phyloP scores from a whole-genome alignment of 2,113 vertebrate species.

The Albula goreensis region DNA sequence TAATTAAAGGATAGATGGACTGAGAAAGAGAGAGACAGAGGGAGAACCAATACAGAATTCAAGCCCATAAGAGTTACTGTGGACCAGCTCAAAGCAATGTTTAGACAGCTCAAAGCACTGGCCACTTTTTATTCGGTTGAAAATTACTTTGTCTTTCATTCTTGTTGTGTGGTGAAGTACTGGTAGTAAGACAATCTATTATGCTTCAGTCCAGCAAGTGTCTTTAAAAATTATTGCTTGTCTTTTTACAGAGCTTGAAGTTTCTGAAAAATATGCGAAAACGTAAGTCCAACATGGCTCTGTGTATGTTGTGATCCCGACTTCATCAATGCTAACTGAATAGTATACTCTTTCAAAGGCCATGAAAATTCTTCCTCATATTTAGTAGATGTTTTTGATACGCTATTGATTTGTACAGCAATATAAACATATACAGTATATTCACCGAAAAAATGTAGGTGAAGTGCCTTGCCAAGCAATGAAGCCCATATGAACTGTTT shows the following conservation, averaged over 20 bases:
- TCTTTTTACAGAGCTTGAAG: conserved; percentile 60
- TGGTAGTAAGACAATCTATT: background rate
- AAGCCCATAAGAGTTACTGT: too few relatives aligned
- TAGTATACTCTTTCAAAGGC: background rate
- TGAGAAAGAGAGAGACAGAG: too few relatives aligned
- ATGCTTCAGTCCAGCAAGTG: background rate
- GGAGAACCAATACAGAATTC: too few relatives aligned
- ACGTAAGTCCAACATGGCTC: conserved; percentile 51
- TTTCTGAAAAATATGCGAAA: conserved; percentile 61
- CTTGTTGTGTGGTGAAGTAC: background rate
- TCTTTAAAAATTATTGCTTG: background rate
- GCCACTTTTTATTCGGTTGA: background rate
- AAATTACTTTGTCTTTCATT: background rate
- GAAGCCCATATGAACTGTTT: background rate
- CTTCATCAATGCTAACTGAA: background rate
- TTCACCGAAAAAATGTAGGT: background rate
- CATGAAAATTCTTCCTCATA: background rate
- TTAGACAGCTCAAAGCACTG: too few relatives aligned
- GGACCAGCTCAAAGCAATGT: too few relatives aligned
- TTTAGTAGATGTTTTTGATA: too few relatives aligned
- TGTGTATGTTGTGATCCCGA: background rate
- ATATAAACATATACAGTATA: background rate
- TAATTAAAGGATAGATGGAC: background rate
- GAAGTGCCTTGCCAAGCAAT: too few relatives aligned
- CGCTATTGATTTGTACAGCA: too few relatives aligned